Evolutionary conservation across 2,888 invertebrate genomes (phyloP), one percentile per base, ranked within the genome.

Genomic region (Steinernema carpocapsae): DNA sequence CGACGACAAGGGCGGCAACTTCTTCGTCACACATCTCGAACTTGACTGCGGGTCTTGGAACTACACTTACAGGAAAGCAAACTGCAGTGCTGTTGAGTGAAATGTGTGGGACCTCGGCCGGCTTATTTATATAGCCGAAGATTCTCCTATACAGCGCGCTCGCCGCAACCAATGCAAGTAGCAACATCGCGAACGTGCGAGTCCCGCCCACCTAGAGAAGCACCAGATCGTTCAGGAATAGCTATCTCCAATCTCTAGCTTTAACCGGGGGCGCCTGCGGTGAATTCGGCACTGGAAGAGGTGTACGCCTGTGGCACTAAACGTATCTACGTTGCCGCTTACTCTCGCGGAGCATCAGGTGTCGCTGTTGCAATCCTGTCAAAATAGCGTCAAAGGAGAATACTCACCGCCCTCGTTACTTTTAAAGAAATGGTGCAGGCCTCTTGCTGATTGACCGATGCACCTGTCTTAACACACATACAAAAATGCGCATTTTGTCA

Each of bases 11-110:
- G 64, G 64, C 92, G 74, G 94, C 94, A 91, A 94, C 94, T 90
- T 94, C 94, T 90, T 94, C 94, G 92, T 94, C 94, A 46, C 76
- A 76, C 76, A 76, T 76, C 64, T 64, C 64, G 64, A 64, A 19
- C 29, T 64, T 64, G 32, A 37, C 64, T 64, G 2, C 12, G 64
- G 64, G 64, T 32, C 32, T 26, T 64, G 32, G 64, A 64, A 64
- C 64, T 26, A 26, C 64, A 26, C 64, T 64, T 64, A 64, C 64
- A 64, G 56, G 56, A 56, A 64, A 64, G 64, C 64, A 64, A 64
- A 64, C 64, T 64, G 64, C 64, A 64, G 64, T 29, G 64, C 64
- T 64, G 64, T 32, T 64, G 64, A 64, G 64, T 64, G 64, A 64
- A 64, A 64, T 64, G 64, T 64, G 64, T 64, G 64, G 64, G 64